Evolutionary conservation across 2,113 vertebrate species (phyloP).

Genomic region (Tonatia bakeri): DNA sequence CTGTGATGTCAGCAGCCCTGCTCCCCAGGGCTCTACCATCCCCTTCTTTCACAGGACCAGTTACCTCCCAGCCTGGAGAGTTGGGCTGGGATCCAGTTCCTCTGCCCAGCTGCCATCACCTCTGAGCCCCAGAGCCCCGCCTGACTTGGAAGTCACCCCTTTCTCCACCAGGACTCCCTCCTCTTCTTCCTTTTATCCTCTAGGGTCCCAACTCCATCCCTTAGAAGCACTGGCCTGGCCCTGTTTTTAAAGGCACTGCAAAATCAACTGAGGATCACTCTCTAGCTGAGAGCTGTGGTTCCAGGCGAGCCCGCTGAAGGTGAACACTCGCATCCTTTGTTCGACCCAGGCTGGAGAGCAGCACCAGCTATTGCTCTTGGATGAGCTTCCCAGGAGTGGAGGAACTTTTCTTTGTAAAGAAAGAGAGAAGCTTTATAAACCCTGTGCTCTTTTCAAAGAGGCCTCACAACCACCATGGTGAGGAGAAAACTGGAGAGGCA

Average conservation of each 20-base stretch:
- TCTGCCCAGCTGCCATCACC: not conserved
- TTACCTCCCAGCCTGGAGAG: not conserved
- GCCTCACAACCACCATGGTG: not conserved
- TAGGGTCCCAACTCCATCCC: not conserved
- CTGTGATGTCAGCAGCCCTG: not conserved
- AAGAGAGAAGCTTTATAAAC: conserved; percentile 73
- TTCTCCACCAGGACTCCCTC: accelerated
- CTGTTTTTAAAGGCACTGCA: not conserved
- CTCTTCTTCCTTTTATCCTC: conserved; percentile 25
- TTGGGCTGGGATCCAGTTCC: not conserved
- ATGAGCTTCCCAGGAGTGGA: conserved; percentile 68
- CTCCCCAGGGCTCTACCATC: not conserved
- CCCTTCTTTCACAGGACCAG: not conserved
- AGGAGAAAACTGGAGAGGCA: conserved; percentile 53
- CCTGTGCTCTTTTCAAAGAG: conserved; percentile 66
- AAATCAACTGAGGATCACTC: not conserved
- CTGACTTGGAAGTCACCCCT: not conserved
- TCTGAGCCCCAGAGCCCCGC: not conserved
- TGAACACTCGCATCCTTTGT: not conserved
- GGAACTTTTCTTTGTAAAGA: conserved; percentile 78
- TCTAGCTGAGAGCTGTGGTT: conserved; percentile 2
- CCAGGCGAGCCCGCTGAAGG: not conserved
- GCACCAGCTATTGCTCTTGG: conserved; percentile 66
- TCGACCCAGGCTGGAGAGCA: conserved; percentile 15
- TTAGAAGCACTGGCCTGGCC: conserved; percentile 48